phyloP scores from a whole-genome alignment of 1,140 invertebrate genomes.

The Brachionus angularis region DNA sequence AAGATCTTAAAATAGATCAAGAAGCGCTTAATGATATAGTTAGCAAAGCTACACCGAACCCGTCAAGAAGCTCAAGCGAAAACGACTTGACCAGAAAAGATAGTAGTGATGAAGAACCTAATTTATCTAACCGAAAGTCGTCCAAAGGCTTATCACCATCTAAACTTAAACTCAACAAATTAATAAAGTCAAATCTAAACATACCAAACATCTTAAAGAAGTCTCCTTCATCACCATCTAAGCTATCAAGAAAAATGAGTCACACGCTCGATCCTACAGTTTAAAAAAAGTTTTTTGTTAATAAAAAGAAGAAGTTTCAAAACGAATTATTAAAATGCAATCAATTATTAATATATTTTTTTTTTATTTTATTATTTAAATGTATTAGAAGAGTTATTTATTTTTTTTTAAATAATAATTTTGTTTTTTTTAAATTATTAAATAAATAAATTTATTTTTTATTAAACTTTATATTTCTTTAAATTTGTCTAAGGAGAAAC shows the following conservation, averaged over 20 bases:
- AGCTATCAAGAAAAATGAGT: constrained; percentile 9
- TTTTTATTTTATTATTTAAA: no score
- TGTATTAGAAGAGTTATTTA: no score
- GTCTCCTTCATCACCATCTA: constrained; percentile 11
- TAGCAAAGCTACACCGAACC: constrained; percentile 18
- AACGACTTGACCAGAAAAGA: constrained; percentile 17
- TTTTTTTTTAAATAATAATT: no score
- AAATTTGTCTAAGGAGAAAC: no score
- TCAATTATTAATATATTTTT: no score
- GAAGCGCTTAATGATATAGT: constrained; percentile 43
- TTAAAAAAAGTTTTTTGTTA: no score
- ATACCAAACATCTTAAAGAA: constrained; percentile 13
- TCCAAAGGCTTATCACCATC: not conserved
- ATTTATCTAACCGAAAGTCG: not conserved
- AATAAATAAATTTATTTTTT: no score
- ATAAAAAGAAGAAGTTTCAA: no score
- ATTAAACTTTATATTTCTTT: no score
- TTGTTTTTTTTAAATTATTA: no score
- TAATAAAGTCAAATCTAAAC: constrained; percentile 17
- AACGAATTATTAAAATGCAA: no score
- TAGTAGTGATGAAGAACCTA: constrained; percentile 8
- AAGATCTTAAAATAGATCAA: constrained; percentile 42
- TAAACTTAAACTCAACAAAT: not conserved
- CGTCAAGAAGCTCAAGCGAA: constrained; percentile 20
- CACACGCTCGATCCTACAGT: not conserved